Evolutionary conservation across 2,113 vertebrate genomes (phyloP), one percentile per base, ranked within the genome.

Genomic region (Catharus fuscescens): DNA sequence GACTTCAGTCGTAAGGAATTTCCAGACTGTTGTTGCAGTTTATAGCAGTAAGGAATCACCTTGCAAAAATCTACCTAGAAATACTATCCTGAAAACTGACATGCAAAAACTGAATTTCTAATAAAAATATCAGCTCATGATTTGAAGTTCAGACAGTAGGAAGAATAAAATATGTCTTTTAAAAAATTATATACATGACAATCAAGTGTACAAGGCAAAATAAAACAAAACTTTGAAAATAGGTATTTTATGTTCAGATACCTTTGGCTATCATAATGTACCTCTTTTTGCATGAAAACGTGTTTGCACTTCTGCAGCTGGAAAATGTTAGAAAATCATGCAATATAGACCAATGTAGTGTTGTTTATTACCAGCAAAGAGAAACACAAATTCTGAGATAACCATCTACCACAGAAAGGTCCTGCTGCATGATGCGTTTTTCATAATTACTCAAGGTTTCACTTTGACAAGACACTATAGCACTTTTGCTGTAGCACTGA

Each of bases 1-100:
- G 69, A 95, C 61, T 74, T 95, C 56, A 87, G 53, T 21, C 38
- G 53, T 10, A 45, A 80, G 34, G 78, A 91, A 95, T 89, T 89
- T 87, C 50, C 66, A 94, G 70, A 38, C 36, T 67, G 40, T 25
- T 86, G 64, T 12, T 93, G 80, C 29, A 70, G 65, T 65, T 79
- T 50, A 82, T 31, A 91, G 53, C 28, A 87, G 66, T 16, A 82
- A 91, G 53, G 77, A 95, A 84, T 18, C 81, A 65, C 15, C 18
- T 80, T 47, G 48, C 48, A 91, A 92, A 85, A 87, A 84, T 61
- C 60, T n/a, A 10, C 26, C 47, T 48, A 14, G 23, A 78, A 82
- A 79, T 90, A 42, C 19, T 38, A 64, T 15, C 24, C 20, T 3
- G 9, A 92, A 88, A 90, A 66, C 15, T 23, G 36, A 92, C 28